Evolutionary conservation across 2,797 vertebrate genomes (phyloP), one percentile per base, ranked within the genome.

Genomic region (Enteromius fasciolatus): DNA sequence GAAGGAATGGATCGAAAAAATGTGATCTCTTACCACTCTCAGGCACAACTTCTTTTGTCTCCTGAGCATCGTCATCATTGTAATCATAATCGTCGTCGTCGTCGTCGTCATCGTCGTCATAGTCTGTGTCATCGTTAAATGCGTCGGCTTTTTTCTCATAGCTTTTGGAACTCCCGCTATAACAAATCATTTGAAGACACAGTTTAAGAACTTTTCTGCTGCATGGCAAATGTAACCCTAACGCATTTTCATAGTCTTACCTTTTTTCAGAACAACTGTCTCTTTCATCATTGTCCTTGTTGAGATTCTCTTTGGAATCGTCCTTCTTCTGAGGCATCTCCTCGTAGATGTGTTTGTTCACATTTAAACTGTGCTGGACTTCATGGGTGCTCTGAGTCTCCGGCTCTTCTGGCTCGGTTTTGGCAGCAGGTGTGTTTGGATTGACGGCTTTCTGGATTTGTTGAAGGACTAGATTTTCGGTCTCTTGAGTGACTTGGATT

Each of bases 401-500:
- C 5, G 5, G 31, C 10, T 63, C 59, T 31, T 63, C 59, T 25
- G 82, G 46, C 39, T 77, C 41, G 14, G 59, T 33, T 48, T 68
- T 33, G 1, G 57, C 67, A 39, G 54, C 28, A 78, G 50, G 66
- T 41, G 66, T 14, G 14, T 3, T 84, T 14, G 89, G 89, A 69
- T 87, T 84, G 20, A 90, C 73, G 0, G 86, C 78, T 20, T 88
- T 81, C 67, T 90, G 90, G 23, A 94, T 90, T 75, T 94, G 93
- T 52, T 90, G 93, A 67, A 94, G 33, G 77, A 94, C 86, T 73
- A 89, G 23, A 77, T 91, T 93, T 48, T 95, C 93, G 0, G 89
- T 90, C 88, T 95, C 94, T 59, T 95, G 94, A 3, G 92, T 92
- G 54, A 95, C 20, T 90, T 94, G 88, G 61, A 93, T 59, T 82